These are phyloP conservation scores for Calameuta pallipes DNA, from an alignment of 2,888 invertebrate genomes.

Conservation along the genomic window DNA sequence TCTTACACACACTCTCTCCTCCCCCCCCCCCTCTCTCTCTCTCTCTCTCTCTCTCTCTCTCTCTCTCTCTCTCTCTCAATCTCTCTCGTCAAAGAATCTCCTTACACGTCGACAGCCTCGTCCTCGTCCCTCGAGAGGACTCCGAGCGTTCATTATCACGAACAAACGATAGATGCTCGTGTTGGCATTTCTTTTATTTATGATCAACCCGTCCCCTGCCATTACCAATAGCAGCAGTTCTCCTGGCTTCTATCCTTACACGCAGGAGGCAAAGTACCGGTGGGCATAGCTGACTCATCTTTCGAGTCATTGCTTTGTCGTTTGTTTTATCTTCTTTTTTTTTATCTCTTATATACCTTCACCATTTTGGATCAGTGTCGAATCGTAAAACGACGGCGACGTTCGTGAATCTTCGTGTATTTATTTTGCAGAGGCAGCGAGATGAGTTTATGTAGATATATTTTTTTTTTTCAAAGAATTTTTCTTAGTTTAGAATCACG, in stretches of 20 bases:
- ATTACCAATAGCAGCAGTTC: not conserved
- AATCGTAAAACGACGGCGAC: not conserved
- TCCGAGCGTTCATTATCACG: not conserved
- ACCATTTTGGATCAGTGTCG: not conserved
- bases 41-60: not conserved
- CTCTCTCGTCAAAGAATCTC: not conserved
- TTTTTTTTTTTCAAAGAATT: not conserved
- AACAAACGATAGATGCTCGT: not conserved
- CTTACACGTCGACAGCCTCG: not conserved
- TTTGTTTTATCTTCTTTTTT: not conserved
- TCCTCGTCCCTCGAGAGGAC: not conserved
- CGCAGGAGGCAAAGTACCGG: not conserved
- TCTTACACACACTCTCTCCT: not conserved
- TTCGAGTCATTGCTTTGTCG: not conserved
- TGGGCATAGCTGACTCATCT: not conserved
- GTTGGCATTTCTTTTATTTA: slow-evolving; percentile 13
- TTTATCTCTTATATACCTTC: not conserved
- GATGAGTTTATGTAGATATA: not conserved
- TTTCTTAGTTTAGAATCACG: not conserved
- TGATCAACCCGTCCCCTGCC: slow-evolving; percentile 7
- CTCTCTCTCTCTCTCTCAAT: not conserved
- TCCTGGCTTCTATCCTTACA: not conserved
- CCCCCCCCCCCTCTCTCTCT: not conserved
- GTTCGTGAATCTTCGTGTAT: not conserved
- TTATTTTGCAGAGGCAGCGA: not conserved